A percentile compares a stretch with the other conserved stretches of the same genome.
Conservation (phyloP, 2,113 vertebrate genomes). For the Gambusia holbrooki region DNA sequence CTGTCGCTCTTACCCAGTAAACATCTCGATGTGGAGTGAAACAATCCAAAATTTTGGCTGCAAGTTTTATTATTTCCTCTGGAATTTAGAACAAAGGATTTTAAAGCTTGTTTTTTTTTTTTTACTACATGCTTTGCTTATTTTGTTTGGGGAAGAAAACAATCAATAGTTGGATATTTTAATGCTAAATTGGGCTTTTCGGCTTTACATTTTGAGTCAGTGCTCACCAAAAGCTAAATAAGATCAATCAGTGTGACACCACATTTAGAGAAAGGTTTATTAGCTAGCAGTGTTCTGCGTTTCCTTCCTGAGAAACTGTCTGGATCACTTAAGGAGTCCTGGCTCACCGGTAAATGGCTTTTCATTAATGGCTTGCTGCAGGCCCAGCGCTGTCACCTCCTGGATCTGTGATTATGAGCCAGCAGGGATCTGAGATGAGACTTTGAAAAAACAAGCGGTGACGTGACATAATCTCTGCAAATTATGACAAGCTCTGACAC, state of each 20-base stretch:
- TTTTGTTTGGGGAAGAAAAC: constrained; percentile 15
- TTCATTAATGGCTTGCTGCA: constrained; percentile 37
- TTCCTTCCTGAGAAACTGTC: constrained; percentile 19
- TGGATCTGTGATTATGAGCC: constrained; percentile 41
- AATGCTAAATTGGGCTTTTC: neutral
- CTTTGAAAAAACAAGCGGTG: constrained; percentile 39
- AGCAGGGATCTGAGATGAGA: constrained; percentile 27
- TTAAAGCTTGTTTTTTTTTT: neutral
- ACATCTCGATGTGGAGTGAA: constrained; percentile 37
- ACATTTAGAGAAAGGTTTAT: constrained; percentile 8
- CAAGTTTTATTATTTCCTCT: constrained; percentile 18
- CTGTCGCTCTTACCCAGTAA: constrained; percentile 32
- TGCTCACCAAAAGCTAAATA: neutral
- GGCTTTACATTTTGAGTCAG: neutral
- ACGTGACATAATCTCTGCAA: constrained; percentile 54
- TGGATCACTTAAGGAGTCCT: constrained; percentile 5
- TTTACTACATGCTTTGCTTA: constrained; percentile 7
- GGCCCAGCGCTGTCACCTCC: constrained; percentile 35
- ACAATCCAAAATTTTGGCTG: constrained; percentile 40
- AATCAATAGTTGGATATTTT: neutral
- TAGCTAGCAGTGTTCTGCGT: neutral
- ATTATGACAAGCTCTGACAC: constrained; percentile 64
- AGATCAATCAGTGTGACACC: neutral
- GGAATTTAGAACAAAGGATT: constrained; percentile 14
- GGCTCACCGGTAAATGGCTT: constrained; percentile 18